phyloP scores from a whole-genome alignment of 1,140 invertebrate species.

The Zaprionus tsacasi region DNA sequence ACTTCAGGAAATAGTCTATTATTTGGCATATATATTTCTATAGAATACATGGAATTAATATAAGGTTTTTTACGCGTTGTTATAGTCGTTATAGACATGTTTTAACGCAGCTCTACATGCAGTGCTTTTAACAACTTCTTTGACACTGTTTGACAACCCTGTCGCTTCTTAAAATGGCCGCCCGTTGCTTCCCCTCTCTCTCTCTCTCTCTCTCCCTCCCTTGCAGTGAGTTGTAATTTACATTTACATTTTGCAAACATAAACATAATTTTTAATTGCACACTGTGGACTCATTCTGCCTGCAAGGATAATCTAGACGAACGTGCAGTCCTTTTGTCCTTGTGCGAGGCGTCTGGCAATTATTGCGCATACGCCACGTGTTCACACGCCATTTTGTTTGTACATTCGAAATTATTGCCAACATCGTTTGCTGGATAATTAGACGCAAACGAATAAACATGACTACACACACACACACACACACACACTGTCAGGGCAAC shows the following conservation, averaged over 20 bases:
- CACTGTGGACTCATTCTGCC: slow-evolving; percentile 51
- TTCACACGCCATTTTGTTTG: slow-evolving; percentile 50
- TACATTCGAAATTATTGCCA: slow-evolving; percentile 46
- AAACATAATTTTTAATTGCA: slow-evolving; percentile 77
- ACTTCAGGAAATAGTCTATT: slow-evolving; percentile 12
- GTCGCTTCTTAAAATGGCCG: slow-evolving; percentile 6
- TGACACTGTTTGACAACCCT: neutral
- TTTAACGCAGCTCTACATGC: too few species aligned
- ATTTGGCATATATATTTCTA: neutral
- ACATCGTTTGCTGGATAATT: slow-evolving; percentile 47
- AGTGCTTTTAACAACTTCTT: too few species aligned
- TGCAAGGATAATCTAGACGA: slow-evolving; percentile 44
- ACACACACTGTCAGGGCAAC: slow-evolving; percentile 19
- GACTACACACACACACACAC: neutral
- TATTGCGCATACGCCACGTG: slow-evolving; percentile 48
- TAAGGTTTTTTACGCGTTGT: too few species aligned
- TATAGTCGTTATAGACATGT: too few species aligned
- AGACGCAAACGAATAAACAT: slow-evolving; percentile 31
- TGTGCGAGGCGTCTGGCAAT: slow-evolving; percentile 12
- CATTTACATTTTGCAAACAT: slow-evolving; percentile 57
- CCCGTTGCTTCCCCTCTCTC: too few species aligned
- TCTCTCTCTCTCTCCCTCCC: neutral
- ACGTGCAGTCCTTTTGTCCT: slow-evolving; percentile 17
- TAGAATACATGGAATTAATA: too few species aligned
- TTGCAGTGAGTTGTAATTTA: slow-evolving; percentile 26